These are phyloP conservation scores for Erythrocebus patas DNA, from an alignment of 2,113 vertebrate genomes.

Conservation along the genomic window DNA sequence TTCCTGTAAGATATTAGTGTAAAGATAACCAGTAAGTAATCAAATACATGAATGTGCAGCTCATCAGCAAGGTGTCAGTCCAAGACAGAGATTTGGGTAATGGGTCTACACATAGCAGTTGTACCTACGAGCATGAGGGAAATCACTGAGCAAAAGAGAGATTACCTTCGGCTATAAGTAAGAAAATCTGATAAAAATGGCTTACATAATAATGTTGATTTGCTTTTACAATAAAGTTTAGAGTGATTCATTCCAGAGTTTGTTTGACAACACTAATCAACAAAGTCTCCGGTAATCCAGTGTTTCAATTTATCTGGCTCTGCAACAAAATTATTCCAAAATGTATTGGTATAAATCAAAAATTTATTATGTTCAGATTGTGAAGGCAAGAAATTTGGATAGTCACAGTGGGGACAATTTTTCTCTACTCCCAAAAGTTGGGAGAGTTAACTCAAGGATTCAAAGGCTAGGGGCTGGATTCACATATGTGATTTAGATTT, in stretches of 20 bases:
- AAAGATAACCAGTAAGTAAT: not conserved
- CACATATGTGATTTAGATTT: no score
- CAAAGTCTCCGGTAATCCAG: not conserved
- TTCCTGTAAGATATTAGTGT: not conserved
- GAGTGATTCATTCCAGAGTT: not conserved
- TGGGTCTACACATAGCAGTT: fast-evolving
- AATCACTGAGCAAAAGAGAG: not conserved
- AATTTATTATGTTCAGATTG: not conserved
- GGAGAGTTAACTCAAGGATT: not conserved
- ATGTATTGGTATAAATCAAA: not conserved
- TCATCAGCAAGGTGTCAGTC: not conserved
- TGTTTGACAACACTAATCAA: not conserved
- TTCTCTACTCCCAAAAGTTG: not conserved
- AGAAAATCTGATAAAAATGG: not conserved
- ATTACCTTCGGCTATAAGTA: not conserved
- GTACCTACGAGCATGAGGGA: not conserved
- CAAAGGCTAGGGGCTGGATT: not conserved
- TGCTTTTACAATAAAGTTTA: not conserved
- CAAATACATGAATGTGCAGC: not conserved
- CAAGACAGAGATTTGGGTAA: not conserved
- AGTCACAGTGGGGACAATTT: not conserved
- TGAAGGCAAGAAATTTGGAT: not conserved
- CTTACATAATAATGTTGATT: not conserved
- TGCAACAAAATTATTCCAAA: not conserved
- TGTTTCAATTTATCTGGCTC: not conserved